Conservation (phyloP, 2,113 vertebrate genomes). For the Sterrhoptilus dennistouni region DNA sequence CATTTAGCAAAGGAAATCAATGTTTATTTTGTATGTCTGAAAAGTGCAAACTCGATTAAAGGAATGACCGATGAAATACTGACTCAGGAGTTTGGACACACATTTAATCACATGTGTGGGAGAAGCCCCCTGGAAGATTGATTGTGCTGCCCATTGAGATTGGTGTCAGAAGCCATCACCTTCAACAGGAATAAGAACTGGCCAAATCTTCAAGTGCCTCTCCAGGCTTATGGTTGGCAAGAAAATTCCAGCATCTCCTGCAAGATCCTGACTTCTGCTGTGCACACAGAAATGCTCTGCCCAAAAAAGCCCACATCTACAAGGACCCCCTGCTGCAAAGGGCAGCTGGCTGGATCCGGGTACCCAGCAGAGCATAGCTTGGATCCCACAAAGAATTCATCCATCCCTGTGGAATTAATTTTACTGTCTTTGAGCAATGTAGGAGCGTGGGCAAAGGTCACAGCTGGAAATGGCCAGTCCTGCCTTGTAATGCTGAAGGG, state of each 20-base stretch:
- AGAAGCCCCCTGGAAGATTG: background rate
- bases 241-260: background rate
- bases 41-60: slow-evolving; percentile 43
- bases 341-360: background rate
- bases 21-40: slow-evolving; percentile 44
- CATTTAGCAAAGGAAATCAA: slow-evolving; percentile 40
- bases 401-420: background rate
- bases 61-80: background rate
- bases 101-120: background rate
- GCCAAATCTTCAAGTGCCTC: background rate
- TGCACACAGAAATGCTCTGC: background rate
- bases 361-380: background rate
- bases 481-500: background rate
- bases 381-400: background rate
- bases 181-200: background rate
- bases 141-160: background rate
- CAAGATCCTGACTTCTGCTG: background rate
- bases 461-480: background rate
- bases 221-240: background rate
- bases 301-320: background rate
- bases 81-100: background rate
- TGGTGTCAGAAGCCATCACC: background rate
- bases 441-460: background rate
- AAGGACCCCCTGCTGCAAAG: background rate
- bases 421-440: background rate